Conservation (phyloP, 2,113 vertebrate genomes). For the Chaetodon auriga region DNA sequence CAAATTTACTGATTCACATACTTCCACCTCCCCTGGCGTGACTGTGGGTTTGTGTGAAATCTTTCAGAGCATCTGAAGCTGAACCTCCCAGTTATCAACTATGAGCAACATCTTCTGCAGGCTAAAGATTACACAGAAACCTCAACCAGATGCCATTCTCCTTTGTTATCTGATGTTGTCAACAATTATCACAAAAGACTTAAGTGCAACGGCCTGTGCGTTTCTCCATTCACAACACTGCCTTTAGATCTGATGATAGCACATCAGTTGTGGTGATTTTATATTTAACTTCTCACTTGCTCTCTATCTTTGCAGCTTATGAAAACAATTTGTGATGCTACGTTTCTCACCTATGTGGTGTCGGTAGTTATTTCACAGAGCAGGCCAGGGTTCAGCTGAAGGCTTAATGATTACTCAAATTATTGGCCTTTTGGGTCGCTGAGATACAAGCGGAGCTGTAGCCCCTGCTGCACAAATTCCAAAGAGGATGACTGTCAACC, state of each 20-base stretch:
- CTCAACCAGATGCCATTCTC: neutral
- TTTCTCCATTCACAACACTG: neutral
- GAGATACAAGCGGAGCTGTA: constrained; percentile 9
- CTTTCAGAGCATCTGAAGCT: neutral
- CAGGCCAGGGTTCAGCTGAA: constrained; percentile 42
- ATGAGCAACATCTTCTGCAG: neutral
- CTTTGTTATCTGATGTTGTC: neutral
- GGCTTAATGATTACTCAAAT: constrained; percentile 67
- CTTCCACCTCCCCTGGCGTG: neutral
- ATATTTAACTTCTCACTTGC: neutral
- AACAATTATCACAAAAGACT: constrained; percentile 7
- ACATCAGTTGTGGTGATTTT: neutral
- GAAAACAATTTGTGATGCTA: neutral
- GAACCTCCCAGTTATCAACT: neutral
- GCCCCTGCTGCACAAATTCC: constrained; percentile 2
- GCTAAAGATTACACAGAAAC: constrained; percentile 16
- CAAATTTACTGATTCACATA: neutral
- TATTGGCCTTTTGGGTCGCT: constrained; percentile 32
- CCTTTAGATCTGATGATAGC: neutral
- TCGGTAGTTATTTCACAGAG: neutral
- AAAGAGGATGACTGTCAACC: neutral
- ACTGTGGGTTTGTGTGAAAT: neutral
- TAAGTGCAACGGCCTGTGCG: neutral
- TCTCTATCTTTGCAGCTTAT: neutral
- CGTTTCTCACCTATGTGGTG: neutral